These are phyloP conservation scores for Helicorthomorpha holstii DNA, from an alignment of 1,140 invertebrate species.

Conservation along the genomic window DNA sequence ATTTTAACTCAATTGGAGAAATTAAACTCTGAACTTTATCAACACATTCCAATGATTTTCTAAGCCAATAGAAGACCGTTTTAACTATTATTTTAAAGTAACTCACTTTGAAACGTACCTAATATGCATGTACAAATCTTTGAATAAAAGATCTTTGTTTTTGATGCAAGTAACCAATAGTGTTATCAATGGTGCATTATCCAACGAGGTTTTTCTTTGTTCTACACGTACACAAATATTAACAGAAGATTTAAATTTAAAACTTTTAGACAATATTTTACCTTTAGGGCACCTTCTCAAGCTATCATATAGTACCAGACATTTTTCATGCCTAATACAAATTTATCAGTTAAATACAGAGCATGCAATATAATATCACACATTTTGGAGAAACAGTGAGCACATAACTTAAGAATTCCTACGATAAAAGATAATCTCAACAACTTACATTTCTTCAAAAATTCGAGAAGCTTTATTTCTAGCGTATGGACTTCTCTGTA, in stretches of 20 bases:
- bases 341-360: background rate
- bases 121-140: background rate
- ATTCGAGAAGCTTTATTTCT: background rate
- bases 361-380: background rate
- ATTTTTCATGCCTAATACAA: background rate
- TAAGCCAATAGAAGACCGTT: background rate
- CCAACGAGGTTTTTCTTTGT: background rate
- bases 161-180: background rate
- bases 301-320: background rate
- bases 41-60: background rate
- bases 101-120: background rate
- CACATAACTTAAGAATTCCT: background rate
- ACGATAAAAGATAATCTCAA: background rate
- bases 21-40: background rate
- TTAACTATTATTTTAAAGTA: background rate
- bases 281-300: background rate
- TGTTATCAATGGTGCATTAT: background rate
- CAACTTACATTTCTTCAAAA: background rate
- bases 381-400: background rate
- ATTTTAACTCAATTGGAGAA: background rate
- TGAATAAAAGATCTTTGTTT: background rate
- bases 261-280: background rate
- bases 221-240: background rate
- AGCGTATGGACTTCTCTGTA: background rate
- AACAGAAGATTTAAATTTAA: background rate